Conservation (phyloP, 30 jellyfish, hydroid and myxozoan species). For the Chrysaora quinquecirrha region DNA sequence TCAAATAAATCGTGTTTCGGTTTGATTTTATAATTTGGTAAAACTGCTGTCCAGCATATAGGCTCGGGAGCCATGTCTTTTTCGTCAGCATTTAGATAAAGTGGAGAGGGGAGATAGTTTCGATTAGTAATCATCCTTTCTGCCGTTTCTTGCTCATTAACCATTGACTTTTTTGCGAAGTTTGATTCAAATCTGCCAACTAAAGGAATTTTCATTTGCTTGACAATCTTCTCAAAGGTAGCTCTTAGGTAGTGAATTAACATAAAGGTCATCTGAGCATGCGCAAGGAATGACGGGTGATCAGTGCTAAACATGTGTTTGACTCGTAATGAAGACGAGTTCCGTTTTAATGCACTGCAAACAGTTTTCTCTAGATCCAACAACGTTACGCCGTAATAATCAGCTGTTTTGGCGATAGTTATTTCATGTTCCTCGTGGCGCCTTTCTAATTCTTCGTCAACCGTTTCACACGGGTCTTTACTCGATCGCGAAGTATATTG, state of each 20-base stretch:
- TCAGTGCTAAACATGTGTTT: slow-evolving; percentile 70
- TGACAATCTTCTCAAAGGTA: slow-evolving; percentile 17
- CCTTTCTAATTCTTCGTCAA: slow-evolving; percentile 5
- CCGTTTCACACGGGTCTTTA: slow-evolving; percentile 45
- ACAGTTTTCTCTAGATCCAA: slow-evolving; percentile 41
- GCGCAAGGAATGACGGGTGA: slow-evolving; percentile 93
- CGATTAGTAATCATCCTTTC: neutral
- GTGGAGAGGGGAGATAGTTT: slow-evolving; percentile 14
- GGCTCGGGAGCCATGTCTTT: slow-evolving; percentile 37
- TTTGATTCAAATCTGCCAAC: neutral
- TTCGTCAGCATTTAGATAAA: slow-evolving; percentile 13
- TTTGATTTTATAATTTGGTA: slow-evolving; percentile 51
- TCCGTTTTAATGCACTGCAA: slow-evolving; percentile 45
- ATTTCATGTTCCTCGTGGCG: slow-evolving; percentile 43
- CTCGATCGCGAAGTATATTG: slow-evolving; percentile 21
- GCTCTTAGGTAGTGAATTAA: slow-evolving; percentile 66
- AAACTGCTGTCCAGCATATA: slow-evolving; percentile 88
- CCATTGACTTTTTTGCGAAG: neutral
- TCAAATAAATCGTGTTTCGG: slow-evolving; percentile 76
- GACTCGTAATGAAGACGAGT: slow-evolving; percentile 26
- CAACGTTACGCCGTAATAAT: slow-evolving; percentile 65
- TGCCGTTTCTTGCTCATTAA: neutral
- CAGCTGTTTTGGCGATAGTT: slow-evolving; percentile 40
- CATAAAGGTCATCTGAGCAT: slow-evolving; percentile 91
- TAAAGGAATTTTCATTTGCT: slow-evolving; percentile 11